Conservation (phyloP, 2,113 vertebrate species). For the Lepidothrix coronata region DNA sequence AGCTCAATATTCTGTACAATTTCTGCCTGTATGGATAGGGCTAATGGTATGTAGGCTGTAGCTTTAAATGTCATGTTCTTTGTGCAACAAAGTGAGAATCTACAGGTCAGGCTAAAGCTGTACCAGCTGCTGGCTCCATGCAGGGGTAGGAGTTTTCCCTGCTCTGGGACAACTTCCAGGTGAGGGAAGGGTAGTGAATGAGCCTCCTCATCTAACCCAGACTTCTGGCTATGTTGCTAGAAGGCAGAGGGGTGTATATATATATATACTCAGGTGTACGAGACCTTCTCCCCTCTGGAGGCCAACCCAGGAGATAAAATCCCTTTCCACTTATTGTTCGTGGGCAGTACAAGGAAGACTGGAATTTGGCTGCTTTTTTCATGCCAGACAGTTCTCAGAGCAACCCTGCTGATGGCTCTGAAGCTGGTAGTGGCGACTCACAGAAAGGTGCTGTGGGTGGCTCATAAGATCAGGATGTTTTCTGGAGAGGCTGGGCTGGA, state of each 20-base stretch:
- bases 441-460: background rate
- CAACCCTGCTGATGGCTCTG: background rate
- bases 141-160: background rate
- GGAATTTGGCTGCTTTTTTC: background rate
- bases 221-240: background rate
- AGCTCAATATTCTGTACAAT: background rate
- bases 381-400: background rate
- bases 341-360: background rate
- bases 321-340: background rate
- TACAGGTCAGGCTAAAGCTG: background rate
- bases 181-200: background rate
- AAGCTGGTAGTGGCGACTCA: background rate
- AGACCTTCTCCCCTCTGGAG: background rate
- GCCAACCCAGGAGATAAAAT: background rate
- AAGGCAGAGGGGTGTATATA: background rate
- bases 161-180: background rate
- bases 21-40: background rate
- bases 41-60: background rate
- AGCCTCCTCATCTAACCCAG: background rate
- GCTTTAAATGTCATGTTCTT: background rate
- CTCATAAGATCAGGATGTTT: background rate
- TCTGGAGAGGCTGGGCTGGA: background rate
- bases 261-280: background rate
- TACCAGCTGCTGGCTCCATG: background rate
- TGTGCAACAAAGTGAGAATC: background rate